phyloP scores from a whole-genome alignment of 1,140 invertebrate species.

The Amphibalanus amphitrite region DNA sequence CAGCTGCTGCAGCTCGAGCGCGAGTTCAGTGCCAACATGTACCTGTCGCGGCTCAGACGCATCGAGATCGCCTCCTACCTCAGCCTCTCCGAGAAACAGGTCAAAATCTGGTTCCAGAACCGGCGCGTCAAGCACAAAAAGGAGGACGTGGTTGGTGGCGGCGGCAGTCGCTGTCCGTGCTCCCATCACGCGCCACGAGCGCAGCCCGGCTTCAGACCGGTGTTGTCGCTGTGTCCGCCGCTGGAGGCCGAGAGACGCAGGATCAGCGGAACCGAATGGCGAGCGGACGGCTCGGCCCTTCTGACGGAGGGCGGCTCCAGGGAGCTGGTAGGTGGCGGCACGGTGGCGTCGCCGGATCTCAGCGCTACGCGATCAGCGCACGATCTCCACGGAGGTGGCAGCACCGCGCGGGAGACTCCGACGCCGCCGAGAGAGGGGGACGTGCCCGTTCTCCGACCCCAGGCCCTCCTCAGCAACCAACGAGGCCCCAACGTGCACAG shows the following conservation, averaged over 20 bases:
- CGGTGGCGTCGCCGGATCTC: too few species aligned
- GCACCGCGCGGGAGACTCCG: not conserved
- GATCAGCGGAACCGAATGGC: not conserved
- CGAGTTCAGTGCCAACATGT: constrained; percentile 38
- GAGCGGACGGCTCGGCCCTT: too few species aligned
- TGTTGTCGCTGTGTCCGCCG: too few species aligned
- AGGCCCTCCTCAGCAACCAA: too few species aligned
- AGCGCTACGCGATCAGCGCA: too few species aligned
- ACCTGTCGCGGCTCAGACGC: constrained; percentile 34
- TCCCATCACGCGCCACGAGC: not conserved
- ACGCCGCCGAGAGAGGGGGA: too few species aligned
- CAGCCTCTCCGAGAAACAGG: constrained; percentile 70
- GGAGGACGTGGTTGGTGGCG: constrained; percentile 36
- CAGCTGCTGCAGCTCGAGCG: constrained; percentile 38
- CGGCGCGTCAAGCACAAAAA: constrained; percentile 78
- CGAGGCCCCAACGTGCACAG: too few species aligned
- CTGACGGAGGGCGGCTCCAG: too few species aligned
- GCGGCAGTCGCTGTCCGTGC: constrained; percentile 33
- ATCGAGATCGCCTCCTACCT: constrained; percentile 40
- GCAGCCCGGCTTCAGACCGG: not conserved
- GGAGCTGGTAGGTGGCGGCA: too few species aligned
- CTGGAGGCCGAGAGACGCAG: not conserved
- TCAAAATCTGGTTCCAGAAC: constrained; percentile 75
- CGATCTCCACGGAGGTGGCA: too few species aligned
- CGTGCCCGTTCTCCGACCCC: too few species aligned